Evolutionary conservation across 1,140 invertebrate genomes (phyloP), one percentile per base, ranked within the genome.

Genomic region (Cotesia chilonis): DNA sequence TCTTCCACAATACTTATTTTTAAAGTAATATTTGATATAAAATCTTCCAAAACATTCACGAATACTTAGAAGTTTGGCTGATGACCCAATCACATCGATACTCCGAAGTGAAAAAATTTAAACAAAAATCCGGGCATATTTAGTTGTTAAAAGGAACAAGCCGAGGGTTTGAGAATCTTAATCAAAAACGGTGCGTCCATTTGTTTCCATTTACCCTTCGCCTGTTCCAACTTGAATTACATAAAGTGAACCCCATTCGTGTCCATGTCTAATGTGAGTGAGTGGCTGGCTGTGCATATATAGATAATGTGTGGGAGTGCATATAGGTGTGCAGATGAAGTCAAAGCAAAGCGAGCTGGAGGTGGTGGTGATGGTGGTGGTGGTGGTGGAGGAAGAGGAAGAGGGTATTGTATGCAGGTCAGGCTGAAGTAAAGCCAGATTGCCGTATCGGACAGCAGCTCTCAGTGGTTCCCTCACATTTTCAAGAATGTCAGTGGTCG

Each of bases 391-490:
- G 28, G 28, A 28, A 28, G 28, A 28, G 28, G 41, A 10, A 10
- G 10, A 9, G 6, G 17, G 57, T 59, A 9, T 20, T 59, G 14
- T 17, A 55, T 55, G 60, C 51, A 37, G 70, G 51, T 57, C 51
- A 65, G 51, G 59, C 64, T 63, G 59, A 70, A 47, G 41, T 47
- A 47, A 47, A 70, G 37, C 69, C 57, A 61, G 37, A 70, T 70
- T 64, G 63, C 60, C 47, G 14, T 14, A 65, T 52, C 14, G 10
- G 12, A 47, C 68, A 47, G n/a, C 35, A 20, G 10, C 6, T 47
- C 41, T 47, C 41, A 51, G 20, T 47, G 17, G 6, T 60, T 59
- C 36, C 57, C 55, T 35, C 60, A 51, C 68, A 61, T 70, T 51
- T 70, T 57, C 55, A 35, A 47, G 38, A 41, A 47, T 55, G 70